Conservation (phyloP, 2,113 vertebrate genomes). For the Triplophysa tibetana region DNA sequence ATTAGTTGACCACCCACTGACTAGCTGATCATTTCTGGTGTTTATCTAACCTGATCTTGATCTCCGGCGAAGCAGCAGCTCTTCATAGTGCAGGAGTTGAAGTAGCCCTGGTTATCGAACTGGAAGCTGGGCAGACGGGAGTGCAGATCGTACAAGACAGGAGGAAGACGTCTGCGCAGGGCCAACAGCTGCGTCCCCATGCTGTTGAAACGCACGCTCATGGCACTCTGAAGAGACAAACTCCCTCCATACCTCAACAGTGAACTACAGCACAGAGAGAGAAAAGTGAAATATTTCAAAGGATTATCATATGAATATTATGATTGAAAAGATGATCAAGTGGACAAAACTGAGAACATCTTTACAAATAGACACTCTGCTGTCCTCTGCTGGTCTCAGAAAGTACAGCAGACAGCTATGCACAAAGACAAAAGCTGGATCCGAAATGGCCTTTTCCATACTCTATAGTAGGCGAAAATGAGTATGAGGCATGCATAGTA, state of each 20-base stretch:
- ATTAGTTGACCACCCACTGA: too few species aligned
- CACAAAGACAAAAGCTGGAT: too few species aligned
- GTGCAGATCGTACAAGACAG: conserved; percentile 96
- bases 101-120: conserved; percentile 99
- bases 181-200: conserved; percentile 94
- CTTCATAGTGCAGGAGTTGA: conserved; percentile 99
- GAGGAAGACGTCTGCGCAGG: conserved; percentile 89
- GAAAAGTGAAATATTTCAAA: background rate
- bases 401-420: background rate
- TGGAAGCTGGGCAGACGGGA: conserved; percentile 95
- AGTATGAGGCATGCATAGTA: too few species aligned
- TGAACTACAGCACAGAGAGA: conserved; percentile 73
- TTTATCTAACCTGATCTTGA: conserved; percentile 85
- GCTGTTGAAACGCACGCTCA: conserved; percentile 98
- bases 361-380: conserved; percentile 3
- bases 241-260: conserved; percentile 94
- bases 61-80: conserved; percentile 99
- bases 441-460: too few species aligned
- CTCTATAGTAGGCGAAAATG: too few species aligned
- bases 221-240: conserved; percentile 94
- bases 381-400: conserved; percentile 25
- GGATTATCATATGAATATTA: background rate
- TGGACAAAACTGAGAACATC: background rate
- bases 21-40: background rate
- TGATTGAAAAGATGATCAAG: background rate